These are phyloP conservation scores for Acrocera orbiculus DNA, from an alignment of 2,888 invertebrate species.

Conservation along the genomic window DNA sequence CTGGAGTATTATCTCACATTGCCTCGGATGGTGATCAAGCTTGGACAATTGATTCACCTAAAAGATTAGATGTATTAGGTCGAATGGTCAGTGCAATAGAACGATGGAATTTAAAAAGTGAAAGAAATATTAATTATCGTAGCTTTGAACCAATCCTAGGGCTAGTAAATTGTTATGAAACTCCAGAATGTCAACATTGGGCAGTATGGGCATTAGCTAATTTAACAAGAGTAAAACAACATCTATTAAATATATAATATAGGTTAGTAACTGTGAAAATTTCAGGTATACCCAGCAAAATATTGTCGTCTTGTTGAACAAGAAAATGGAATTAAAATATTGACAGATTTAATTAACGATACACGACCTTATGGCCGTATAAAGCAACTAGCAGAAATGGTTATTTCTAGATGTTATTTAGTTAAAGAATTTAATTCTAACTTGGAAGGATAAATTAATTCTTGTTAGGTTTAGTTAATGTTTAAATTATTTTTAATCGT, in stretches of 20 bases:
- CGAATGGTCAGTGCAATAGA: conserved; percentile 68
- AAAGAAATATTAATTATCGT: conserved; percentile 90
- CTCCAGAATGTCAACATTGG: conserved; percentile 89
- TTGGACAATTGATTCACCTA: conserved; percentile 61
- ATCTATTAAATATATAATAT: no score
- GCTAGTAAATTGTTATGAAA: conserved; percentile 64
- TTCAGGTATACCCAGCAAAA: conserved; percentile 56
- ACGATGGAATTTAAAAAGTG: conserved; percentile 72
- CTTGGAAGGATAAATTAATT: conserved; percentile 27
- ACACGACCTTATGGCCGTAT: conserved; percentile 45
- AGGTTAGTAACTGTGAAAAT: background rate
- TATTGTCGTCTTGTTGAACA: conserved; percentile 76
- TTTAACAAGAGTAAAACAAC: conserved; percentile 46
- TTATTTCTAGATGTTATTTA: conserved; percentile 44
- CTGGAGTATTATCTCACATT: conserved; percentile 89
- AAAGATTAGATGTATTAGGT: conserved; percentile 49
- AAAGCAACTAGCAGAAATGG: conserved; percentile 48
- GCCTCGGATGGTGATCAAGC: conserved; percentile 74
- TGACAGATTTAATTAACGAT: conserved; percentile 46
- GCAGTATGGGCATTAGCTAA: conserved; percentile 96
- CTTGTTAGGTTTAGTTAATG: no score
- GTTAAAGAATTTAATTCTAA: conserved; percentile 17
- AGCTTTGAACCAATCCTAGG: conserved; percentile 88
- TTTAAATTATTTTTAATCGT: no score
- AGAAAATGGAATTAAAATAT: conserved; percentile 65